Percentiles rank a stretch among this genome's conserved stretches.
phyloP scores from a whole-genome alignment of 2,797 vertebrate species.

The Lagodon rhomboides region DNA sequence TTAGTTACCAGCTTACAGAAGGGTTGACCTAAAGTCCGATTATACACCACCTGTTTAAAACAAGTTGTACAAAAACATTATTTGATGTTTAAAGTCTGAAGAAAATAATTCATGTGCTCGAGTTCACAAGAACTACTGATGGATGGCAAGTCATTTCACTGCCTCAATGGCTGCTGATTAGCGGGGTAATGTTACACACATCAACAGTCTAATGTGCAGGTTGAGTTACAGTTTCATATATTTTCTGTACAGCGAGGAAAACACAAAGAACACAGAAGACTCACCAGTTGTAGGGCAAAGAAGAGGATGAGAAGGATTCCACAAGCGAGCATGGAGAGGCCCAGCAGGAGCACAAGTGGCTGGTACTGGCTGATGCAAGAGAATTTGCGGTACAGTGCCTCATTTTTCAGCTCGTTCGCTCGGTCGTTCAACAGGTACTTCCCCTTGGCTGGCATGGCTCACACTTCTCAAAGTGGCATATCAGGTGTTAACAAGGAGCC shows the following conservation, averaged over 20 bases:
- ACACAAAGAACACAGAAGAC: conserved; percentile 58
- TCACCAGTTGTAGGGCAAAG: conserved; percentile 87
- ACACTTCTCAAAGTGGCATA: conserved; percentile 62
- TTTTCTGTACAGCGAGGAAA: not conserved
- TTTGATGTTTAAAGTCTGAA: not conserved
- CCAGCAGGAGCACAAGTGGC: conserved; percentile 91
- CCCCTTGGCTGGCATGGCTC: conserved; percentile 94
- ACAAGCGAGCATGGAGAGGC: conserved; percentile 88
- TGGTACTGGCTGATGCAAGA: conserved; percentile 94
- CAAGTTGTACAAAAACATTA: not conserved
- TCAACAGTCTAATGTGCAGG: not conserved
- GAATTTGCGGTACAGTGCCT: conserved; percentile 93
- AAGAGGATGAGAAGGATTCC: conserved; percentile 85
- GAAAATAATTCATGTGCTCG: not conserved
- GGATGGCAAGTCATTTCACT: not conserved
- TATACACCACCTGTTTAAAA: not conserved
- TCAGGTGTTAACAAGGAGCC: conserved; percentile 50
- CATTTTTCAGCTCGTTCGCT: conserved; percentile 88
- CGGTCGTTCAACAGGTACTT: conserved; percentile 95
- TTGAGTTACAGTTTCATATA: not conserved
- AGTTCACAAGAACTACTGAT: conserved; percentile 1
- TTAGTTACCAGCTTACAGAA: not conserved
- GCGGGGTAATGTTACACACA: not conserved
- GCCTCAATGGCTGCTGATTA: not conserved
- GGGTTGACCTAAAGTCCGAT: not conserved